Evolutionary conservation across 2,888 invertebrate species (phyloP).

Genomic region (Oligia strigilis): DNA sequence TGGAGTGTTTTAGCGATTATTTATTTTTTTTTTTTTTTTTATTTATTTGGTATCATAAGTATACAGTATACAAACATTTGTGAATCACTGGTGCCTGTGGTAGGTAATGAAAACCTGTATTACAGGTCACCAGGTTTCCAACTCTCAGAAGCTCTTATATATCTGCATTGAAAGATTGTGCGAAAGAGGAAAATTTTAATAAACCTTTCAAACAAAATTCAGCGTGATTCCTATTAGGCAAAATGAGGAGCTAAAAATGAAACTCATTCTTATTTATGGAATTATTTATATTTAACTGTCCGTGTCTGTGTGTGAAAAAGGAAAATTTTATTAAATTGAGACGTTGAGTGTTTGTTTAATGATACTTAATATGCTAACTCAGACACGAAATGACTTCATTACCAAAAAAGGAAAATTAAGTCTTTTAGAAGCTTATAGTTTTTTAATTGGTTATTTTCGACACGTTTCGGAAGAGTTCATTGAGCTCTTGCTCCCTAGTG

Average conservation of each 20-base stretch:
- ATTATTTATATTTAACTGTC: not conserved
- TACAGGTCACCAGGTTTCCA: no score
- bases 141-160: no score
- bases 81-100: no score
- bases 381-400: conserved; percentile 18
- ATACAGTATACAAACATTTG: no score
- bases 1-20: not conserved
- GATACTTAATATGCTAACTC: not conserved
- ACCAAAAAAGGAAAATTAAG: conserved; percentile 23
- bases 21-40: no score
- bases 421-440: not conserved
- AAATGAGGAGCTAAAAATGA: not conserved
- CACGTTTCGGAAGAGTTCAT: conserved; percentile 4
- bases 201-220: not conserved
- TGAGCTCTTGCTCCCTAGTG: not conserved
- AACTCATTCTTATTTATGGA: not conserved
- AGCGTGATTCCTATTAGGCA: not conserved
- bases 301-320: no score
- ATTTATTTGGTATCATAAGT: no score
- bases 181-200: not conserved
- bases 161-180: not conserved
- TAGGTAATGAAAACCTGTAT: no score
- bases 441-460: not conserved
- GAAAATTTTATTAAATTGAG: not conserved
- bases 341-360: not conserved